phyloP scores from a whole-genome alignment of 2,113 vertebrate species.

The Bombycilla garrulus region DNA sequence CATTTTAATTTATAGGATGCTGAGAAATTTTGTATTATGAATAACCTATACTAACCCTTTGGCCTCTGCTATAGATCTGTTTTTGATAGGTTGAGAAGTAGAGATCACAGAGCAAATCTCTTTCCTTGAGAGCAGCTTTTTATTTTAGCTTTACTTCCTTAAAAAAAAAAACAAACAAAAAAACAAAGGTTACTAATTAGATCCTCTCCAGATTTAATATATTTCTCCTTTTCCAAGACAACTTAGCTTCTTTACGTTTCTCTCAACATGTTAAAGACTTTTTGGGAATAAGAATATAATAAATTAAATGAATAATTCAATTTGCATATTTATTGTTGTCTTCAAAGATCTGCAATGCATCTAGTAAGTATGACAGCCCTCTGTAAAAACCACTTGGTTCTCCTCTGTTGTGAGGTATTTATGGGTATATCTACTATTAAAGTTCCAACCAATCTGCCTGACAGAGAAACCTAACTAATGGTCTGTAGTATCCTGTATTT shows the following conservation, averaged over 20 bases:
- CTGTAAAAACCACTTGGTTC: background rate
- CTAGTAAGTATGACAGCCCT: background rate
- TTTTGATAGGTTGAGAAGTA: background rate
- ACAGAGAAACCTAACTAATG: background rate
- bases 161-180: background rate
- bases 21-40: background rate
- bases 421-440: background rate
- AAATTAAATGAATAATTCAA: background rate
- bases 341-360: background rate
- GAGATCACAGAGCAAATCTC: background rate
- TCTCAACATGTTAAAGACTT: background rate
- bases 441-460: background rate
- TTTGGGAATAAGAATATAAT: background rate
- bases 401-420: background rate
- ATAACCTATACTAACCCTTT: background rate
- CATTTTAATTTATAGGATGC: background rate
- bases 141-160: background rate
- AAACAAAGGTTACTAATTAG: background rate
- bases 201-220: background rate
- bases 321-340: background rate
- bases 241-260: background rate
- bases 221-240: background rate
- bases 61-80: background rate
- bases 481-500: background rate
- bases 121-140: background rate